Evolutionary conservation across 2,797 vertebrate species (phyloP), one percentile per base, ranked within the genome.

Genomic region (Philypnodon macrostomus): DNA sequence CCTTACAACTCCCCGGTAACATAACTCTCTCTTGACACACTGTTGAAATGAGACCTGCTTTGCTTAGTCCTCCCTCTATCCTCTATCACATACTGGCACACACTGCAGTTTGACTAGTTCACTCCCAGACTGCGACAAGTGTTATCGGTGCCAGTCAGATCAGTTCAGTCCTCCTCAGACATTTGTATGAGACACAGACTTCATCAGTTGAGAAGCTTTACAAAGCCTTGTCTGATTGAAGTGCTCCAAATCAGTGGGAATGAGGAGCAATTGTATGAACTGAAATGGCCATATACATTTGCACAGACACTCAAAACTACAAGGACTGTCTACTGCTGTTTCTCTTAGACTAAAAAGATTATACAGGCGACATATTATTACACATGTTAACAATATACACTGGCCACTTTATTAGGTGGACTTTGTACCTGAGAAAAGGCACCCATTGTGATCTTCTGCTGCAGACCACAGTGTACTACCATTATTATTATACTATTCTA

Each of bases 111-210:
- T 38, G 16, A 33, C 6, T 13, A 9, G 24, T 33, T 18, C 30
- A 32, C 44, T 16, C 26, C 29, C 15, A 4, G 13, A 4, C 23
- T 31, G 23, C 40, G 36, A 13, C 12, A 30, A 17, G 13, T 33
- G 19, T 42, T 12, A 19, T 35, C 17, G 9, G 23, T 9, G 45
- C 16, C 23, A 5, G 10, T 16, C 31, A 9, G 29, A 46, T 36
- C 3, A 41, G 19, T 58, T 33, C 4, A 23, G 6, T 42, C 35
- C 11, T 55, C 10, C 32, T 44, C 29, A 36, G n/a, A 45, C 40
- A 62, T 50, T 47, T 40, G 30, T 59, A 58, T 63, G 24, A 69
- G 21, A 60, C 27, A 12, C 41, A 51, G 17, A 12, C 34, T 38
- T 39, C 44, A 37, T 55, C 37, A 27, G 33, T 17, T 35, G 15